Base-by-base conservation (phyloP, 2,113 vertebrate species). In the Peromyscus polionotus region DNA sequence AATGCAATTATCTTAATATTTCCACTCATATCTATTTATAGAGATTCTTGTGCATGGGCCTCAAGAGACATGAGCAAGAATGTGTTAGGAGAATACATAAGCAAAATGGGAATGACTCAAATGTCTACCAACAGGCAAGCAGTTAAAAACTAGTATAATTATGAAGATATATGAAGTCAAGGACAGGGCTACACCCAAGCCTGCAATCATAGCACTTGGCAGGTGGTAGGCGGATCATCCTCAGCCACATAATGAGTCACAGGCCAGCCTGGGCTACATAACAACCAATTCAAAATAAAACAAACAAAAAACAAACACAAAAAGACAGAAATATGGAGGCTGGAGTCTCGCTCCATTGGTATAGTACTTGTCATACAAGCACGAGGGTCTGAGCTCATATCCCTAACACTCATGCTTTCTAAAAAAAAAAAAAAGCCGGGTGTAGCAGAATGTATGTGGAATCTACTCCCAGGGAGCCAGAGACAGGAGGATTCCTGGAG, bases 1-100 rank as follows among this genome's bases (percentile, higher is more conserved):
- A 81, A 77, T 84, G n/a, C 63, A 76, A 79, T 88, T 91, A 91
- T 57, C 42, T 91, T 94, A 94, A 84, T 72, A 88, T 93, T 95
- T 72, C 42, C 31, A 87, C 93, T 86, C 72, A 26, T 26, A 45
- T 67, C 89, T 95, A 91, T 92, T 67, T 91, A 70, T 72, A 88
- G 68, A 87, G 72, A 88, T 33, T 75, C 67, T 88, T 88, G 57
- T 59, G 57, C 48, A 67, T 88, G 9, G 14, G 36, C 42, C 88
- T 91, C 68, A 57, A 63, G 67, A 68, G 59, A 88, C 51, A 10
- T 9, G 26, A 91, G 59, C 59, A 87, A 54, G 81, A 91, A 88
- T 93, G 73, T 87, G 48, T 93, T 95, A 91, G 81, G 26, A 83
- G 63, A 87, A 48, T 61, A n/a, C 59, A 76, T 63, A 88, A 83